Percentiles rank a stretch among this genome's conserved stretches.
Evolutionary conservation across 1,140 invertebrate genomes (phyloP).

Genomic region (Apis dorsata): DNA sequence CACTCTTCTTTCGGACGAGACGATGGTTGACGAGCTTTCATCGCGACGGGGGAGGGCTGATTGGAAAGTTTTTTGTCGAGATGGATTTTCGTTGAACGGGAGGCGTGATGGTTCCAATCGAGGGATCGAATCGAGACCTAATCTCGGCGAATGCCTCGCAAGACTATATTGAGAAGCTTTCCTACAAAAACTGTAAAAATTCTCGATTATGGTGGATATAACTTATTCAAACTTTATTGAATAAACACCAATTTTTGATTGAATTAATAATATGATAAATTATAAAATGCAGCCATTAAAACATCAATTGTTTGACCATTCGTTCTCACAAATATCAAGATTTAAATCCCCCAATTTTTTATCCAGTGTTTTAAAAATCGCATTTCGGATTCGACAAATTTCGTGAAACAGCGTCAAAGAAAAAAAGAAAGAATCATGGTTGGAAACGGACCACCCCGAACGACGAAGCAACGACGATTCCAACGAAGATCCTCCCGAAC

Average conservation of each 20-base stretch:
- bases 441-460: constrained; percentile 22
- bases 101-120: not conserved
- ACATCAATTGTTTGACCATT: no score
- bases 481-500: not conserved
- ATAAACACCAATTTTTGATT: no score
- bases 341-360: not conserved
- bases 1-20: not conserved
- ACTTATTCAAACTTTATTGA: no score
- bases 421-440: not conserved
- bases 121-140: not conserved
- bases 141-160: not conserved
- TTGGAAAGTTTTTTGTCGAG: constrained; percentile 5
- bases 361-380: not conserved
- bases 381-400: not conserved
- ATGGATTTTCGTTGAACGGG: constrained; percentile 8
- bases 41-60: not conserved
- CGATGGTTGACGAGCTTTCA: constrained; percentile 5
- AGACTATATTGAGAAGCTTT: not conserved
- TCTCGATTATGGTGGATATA: no score
- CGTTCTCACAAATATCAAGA: no score
- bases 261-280: no score
- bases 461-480: not conserved
- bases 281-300: no score
- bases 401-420: not conserved
- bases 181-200: no score